Evolutionary conservation across 2,797 vertebrate genomes (phyloP).

Genomic region (Melanotaenia parkinsoni): DNA sequence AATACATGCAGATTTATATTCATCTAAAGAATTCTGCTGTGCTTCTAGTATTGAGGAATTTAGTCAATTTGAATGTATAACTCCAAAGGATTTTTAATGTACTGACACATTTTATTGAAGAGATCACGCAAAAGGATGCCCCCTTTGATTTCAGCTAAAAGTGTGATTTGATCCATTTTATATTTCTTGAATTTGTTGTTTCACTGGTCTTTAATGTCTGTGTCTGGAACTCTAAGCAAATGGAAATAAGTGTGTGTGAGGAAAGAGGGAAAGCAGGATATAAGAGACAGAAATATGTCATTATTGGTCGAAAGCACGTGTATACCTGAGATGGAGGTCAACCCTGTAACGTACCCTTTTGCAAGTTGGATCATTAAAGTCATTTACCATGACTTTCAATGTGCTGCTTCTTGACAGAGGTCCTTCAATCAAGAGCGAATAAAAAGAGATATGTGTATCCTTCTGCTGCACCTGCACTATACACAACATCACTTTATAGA

Average conservation of each 20-base stretch:
- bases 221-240: constrained; percentile 50
- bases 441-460: constrained; percentile 52
- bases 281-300: constrained; percentile 60
- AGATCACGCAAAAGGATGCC: constrained; percentile 55
- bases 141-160: constrained; percentile 60
- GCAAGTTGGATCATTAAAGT: constrained; percentile 69
- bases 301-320: constrained; percentile 57
- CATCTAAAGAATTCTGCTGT: constrained; percentile 11
- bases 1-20: constrained; percentile 1
- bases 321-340: constrained; percentile 67
- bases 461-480: constrained; percentile 42
- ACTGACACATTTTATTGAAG: constrained; percentile 60
- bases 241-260: constrained; percentile 36
- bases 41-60: constrained; percentile 22
- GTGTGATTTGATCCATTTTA: constrained; percentile 63
- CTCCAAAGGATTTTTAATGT: constrained; percentile 55
- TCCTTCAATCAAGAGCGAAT: constrained; percentile 45
- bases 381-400: constrained; percentile 70
- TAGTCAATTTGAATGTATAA: constrained; percentile 42
- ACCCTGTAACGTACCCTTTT: constrained; percentile 70
- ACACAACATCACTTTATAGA: constrained; percentile 48
- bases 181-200: constrained; percentile 54
- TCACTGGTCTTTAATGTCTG: constrained; percentile 39
- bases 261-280: constrained; percentile 31
- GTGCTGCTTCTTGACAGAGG: constrained; percentile 55